phyloP scores from a whole-genome alignment of 2,113 vertebrate genomes.

The Neogobius melanostomus region DNA sequence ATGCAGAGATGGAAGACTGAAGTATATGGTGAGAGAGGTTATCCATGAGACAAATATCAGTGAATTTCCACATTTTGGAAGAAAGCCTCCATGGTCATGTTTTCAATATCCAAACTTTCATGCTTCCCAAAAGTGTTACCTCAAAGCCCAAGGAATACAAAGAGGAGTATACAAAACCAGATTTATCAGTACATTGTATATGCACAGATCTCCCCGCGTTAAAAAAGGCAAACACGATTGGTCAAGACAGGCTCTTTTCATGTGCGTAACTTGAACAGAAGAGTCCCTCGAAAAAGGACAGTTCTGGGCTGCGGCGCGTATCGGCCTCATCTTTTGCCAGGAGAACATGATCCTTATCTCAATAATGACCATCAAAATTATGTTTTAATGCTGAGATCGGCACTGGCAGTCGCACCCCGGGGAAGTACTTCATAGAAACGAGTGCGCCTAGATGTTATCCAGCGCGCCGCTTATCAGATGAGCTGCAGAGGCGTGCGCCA shows the following conservation, averaged over 20 bases:
- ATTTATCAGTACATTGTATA: not conserved
- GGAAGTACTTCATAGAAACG: slow-evolving; percentile 60
- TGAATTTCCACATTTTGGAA: too few species aligned
- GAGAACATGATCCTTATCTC: slow-evolving; percentile 64
- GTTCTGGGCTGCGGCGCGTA: slow-evolving; percentile 43
- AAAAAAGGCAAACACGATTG: slow-evolving; percentile 10
- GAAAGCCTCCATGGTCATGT: too few species aligned
- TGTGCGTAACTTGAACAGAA: slow-evolving; percentile 35
- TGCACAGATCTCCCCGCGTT: not conserved
- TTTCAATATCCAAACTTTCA: too few species aligned
- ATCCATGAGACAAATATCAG: too few species aligned
- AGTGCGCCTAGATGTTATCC: slow-evolving; percentile 63
- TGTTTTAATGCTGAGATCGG: slow-evolving; percentile 69
- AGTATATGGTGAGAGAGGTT: too few species aligned
- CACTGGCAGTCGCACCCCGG: slow-evolving; percentile 54
- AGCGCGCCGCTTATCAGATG: slow-evolving; percentile 60
- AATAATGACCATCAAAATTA: slow-evolving; percentile 69
- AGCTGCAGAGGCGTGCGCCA: slow-evolving; percentile 39
- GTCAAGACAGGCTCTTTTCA: slow-evolving; percentile 33
- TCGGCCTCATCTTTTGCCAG: slow-evolving; percentile 59
- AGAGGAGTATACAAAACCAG: not conserved
- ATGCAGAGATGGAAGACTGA: too few species aligned
- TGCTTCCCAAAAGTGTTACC: too few species aligned
- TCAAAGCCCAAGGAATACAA: not conserved
- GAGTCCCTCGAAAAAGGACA: slow-evolving; percentile 61